Percentiles rank a stretch among this genome's conserved stretches.
These are phyloP conservation scores for Halocynthia aurantium DNA, from an alignment of 23 tunicate genomes.

Conservation along the genomic window DNA sequence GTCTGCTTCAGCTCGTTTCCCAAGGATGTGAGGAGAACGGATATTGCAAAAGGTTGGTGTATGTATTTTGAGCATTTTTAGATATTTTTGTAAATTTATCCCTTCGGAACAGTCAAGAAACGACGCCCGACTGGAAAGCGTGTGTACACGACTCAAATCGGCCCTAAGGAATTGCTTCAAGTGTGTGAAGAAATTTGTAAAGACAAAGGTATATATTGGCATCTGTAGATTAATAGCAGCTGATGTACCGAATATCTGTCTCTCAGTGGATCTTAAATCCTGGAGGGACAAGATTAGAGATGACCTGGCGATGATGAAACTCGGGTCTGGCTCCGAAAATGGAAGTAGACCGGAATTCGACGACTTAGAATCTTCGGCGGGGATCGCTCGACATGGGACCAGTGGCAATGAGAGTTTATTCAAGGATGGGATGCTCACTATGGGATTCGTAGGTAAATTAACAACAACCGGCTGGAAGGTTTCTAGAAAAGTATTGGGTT, in stretches of 20 bases:
- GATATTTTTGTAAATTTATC: too few species aligned
- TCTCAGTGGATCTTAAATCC: constrained; percentile 53
- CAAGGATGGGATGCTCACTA: constrained; percentile 45
- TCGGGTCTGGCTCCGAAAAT: not conserved
- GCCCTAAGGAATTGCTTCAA: constrained; percentile 61
- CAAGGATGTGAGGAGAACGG: constrained; percentile 35
- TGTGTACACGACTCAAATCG: constrained; percentile 73
- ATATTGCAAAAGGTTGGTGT: constrained; percentile 21
- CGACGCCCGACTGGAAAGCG: constrained; percentile 40
- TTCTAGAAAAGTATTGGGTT: not conserved
- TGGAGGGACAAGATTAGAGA: constrained; percentile 65
- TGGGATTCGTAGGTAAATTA: constrained; percentile 71
- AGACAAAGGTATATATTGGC: constrained; percentile 32
- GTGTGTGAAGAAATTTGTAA: constrained; percentile 57
- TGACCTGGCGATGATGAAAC: constrained; percentile 25
- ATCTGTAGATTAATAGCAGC: not conserved
- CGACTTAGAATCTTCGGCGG: not conserved
- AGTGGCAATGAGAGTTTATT: not conserved
- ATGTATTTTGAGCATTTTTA: not conserved
- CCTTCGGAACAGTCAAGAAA: not conserved
- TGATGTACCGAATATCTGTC: not conserved
- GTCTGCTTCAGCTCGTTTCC: constrained; percentile 85
- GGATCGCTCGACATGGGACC: not conserved
- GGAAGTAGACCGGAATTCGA: constrained; percentile 2
- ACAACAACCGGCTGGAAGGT: not conserved